Evolutionary conservation across 2,113 vertebrate genomes (phyloP), one percentile per base, ranked within the genome.

Genomic region (Sporophila hypoxantha): DNA sequence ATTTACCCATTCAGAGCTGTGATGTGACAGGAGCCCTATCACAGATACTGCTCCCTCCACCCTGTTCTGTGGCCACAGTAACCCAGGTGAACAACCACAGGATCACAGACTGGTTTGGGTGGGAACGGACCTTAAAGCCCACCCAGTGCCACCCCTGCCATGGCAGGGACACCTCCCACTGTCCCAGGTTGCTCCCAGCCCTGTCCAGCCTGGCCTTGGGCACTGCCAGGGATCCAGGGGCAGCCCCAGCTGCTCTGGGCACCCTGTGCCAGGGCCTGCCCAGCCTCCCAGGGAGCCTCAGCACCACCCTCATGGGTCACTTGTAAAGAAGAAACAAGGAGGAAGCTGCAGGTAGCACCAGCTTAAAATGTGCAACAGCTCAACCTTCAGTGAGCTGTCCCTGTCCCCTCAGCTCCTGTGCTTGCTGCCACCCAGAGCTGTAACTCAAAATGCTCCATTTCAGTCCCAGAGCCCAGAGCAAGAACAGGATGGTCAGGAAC

Each of bases 151-250:
- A 29, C 2, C 10, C n/a, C 29, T 39, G 60, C 60, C 68, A 34
- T 17, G 29, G 23, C 39, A 87, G 37, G 37, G 60, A 66, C 60
- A 46, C 29, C 14, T 74, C 0, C 61, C 53, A 67, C 25, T 25
- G 3, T n/a, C 25, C 46, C 61, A 87, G 46, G 14, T 0, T 74
- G 46, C 39, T 80, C 46, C n/a, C 2, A 60, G n/a, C 23, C 16
- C n/a, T 1, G 0, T 22, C 46, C 69, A 67, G 0, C 46, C 68
- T 53, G 29, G 53, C 29, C 53, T 75, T 2, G 61, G 2, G 1
- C 25, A 67, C 21, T 80, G 5, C n/a, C 61, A 80, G 39, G 46
- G 29, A 60, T 47, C 26, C 42, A 59, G 46, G n/a, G n/a, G n/a
- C n/a, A 80, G 8, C 37, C 60, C 3, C 46, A 39, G 29, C 39